Percentiles rank a stretch among this genome's conserved stretches.
Conservation (phyloP, 2,113 vertebrate genomes). For the Cervus canadensis region DNA sequence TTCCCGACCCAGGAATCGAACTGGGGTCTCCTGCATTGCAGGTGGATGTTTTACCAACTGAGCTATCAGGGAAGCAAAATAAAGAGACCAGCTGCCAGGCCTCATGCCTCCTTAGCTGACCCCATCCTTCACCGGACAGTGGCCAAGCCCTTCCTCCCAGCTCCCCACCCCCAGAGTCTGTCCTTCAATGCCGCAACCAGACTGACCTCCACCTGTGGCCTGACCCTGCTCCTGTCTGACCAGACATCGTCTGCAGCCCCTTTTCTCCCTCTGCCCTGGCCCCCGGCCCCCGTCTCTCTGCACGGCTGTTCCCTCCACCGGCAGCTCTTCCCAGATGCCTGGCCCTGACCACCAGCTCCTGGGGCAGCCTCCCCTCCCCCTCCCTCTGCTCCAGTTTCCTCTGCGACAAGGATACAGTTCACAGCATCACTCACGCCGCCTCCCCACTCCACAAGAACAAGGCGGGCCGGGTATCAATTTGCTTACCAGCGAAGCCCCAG, state of each 20-base stretch:
- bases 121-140: too few species aligned
- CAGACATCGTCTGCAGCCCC: fast-evolving
- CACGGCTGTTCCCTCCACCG: not conserved
- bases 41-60: not conserved
- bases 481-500: not conserved
- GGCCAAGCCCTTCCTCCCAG: not conserved
- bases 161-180: not conserved
- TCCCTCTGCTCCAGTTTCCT: not conserved
- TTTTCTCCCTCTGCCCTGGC: not conserved
- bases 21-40: not conserved
- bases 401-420: not conserved
- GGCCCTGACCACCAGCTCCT: not conserved
- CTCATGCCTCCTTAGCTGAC: not conserved
- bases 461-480: fast-evolving
- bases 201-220: not conserved
- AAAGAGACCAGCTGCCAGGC: not conserved
- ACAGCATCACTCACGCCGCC: fast-evolving
- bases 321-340: not conserved
- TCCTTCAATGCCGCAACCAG: not conserved
- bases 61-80: not conserved
- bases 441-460: not conserved
- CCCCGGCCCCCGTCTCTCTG: not conserved
- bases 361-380: not conserved
- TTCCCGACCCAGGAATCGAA: not conserved
- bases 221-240: not conserved